Conservation (phyloP, 2,113 vertebrate genomes). For the Macquaria ambigua region DNA sequence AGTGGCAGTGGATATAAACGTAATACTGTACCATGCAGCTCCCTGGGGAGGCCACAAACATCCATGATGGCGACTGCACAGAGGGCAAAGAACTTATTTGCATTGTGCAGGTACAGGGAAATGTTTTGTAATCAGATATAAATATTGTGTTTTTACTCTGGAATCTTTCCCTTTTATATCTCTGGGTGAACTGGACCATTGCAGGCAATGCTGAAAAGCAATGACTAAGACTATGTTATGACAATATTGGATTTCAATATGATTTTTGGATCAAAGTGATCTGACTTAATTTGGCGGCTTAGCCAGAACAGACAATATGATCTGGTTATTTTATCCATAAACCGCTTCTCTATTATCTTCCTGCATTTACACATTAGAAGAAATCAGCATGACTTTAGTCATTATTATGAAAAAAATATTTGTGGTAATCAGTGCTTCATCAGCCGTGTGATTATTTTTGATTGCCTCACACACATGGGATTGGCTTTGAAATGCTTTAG, state of each 20-base stretch:
- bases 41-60: conserved; percentile 11
- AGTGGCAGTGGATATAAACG: conserved; percentile 33
- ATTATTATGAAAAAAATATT: background rate
- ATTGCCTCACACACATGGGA: background rate
- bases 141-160: too few species aligned
- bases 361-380: background rate
- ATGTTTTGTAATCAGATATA: background rate
- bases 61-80: background rate
- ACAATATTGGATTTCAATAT: background rate
- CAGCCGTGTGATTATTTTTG: background rate
- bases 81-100: background rate
- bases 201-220: too few species aligned
- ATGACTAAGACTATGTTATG: background rate
- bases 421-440: conserved; percentile 6
- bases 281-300: background rate
- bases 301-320: background rate
- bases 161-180: too few species aligned
- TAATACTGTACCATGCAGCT: conserved; percentile 1
- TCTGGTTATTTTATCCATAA: background rate
- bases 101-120: background rate
- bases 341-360: background rate
- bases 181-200: too few species aligned
- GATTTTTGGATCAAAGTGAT: background rate
- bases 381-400: background rate
- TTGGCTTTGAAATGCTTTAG: background rate